Conservation (phyloP, 2,888 invertebrate genomes). For the Hirtodrosophila alboralis region DNA sequence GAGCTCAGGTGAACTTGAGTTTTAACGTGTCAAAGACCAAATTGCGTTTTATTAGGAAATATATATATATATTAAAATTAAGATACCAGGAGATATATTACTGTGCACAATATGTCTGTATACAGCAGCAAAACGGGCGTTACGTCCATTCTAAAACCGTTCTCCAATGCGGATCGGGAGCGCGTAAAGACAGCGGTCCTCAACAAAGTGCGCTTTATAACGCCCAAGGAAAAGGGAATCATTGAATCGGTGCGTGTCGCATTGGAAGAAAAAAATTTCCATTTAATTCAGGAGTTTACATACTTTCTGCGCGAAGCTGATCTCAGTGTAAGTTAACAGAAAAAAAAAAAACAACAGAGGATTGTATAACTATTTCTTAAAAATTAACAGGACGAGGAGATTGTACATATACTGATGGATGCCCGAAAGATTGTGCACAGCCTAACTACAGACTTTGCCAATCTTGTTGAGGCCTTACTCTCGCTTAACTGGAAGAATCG, state of each 20-base stretch:
- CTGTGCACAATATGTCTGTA: conserved; percentile 78
- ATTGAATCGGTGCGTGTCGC: conserved; percentile 70
- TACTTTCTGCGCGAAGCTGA: conserved; percentile 68
- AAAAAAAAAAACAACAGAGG: background rate
- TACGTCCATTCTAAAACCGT: conserved; percentile 81
- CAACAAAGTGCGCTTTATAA: conserved; percentile 82
- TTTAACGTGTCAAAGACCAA: background rate
- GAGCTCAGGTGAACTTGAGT: background rate
- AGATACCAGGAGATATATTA: conserved; percentile 18
- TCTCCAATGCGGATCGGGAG: conserved; percentile 78
- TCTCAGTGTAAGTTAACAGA: conserved; percentile 71
- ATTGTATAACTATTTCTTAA: background rate
- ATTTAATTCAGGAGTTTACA: conserved; percentile 75
- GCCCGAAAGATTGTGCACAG: conserved; percentile 86
- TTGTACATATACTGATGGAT: conserved; percentile 86
- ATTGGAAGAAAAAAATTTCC: conserved; percentile 64
- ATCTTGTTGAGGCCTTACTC: conserved; percentile 87
- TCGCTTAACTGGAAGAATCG: conserved; percentile 86
- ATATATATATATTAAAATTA: conserved; percentile 17
- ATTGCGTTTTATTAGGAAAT: conserved; percentile 39
- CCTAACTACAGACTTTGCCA: conserved; percentile 85
- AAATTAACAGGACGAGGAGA: conserved; percentile 85
- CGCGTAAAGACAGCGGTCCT: conserved; percentile 76
- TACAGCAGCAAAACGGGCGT: conserved; percentile 77
- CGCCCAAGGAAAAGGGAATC: conserved; percentile 76